A percentile compares a stretch with the other conserved stretches of the same genome.
phyloP scores from a whole-genome alignment of 1,140 invertebrate genomes.

The Neotoxoptera formosana region DNA sequence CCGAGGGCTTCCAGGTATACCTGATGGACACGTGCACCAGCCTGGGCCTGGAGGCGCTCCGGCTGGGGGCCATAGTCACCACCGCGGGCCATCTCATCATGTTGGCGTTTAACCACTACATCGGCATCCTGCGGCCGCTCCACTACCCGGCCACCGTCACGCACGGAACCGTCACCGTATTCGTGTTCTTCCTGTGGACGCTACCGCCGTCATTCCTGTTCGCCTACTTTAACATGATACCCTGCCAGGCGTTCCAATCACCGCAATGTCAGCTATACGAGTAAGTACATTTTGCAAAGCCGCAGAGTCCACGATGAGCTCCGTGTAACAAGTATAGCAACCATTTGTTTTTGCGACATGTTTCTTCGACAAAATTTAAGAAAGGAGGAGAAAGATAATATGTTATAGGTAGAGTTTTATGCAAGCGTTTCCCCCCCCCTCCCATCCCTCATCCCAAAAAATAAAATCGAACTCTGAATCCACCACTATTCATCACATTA shows the following conservation, averaged over 20 bases:
- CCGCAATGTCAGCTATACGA: constrained; percentile 24
- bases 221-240: constrained; percentile 66
- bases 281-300: not conserved
- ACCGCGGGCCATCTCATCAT: constrained; percentile 72
- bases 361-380: not conserved
- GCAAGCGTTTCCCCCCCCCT: too few species aligned
- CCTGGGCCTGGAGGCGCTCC: constrained; percentile 66
- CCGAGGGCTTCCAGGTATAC: constrained; percentile 51
- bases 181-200: constrained; percentile 68
- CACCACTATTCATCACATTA: not conserved
- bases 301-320: not conserved
- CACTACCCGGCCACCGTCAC: constrained; percentile 71
- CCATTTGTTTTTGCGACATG: not conserved
- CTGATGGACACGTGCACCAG: constrained; percentile 62
- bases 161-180: constrained; percentile 64
- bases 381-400: too few species aligned
- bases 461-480: too few species aligned
- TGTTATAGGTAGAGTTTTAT: too few species aligned
- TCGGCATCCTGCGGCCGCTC: constrained; percentile 71
- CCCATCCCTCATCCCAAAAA: too few species aligned
- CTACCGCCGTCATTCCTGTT: constrained; percentile 67
- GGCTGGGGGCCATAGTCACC: constrained; percentile 69
- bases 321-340: not conserved
- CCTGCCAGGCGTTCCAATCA: constrained; percentile 65
- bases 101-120: constrained; percentile 75